Evolutionary conservation across 2,113 vertebrate genomes (phyloP).

Genomic region (Crocuta crocuta): DNA sequence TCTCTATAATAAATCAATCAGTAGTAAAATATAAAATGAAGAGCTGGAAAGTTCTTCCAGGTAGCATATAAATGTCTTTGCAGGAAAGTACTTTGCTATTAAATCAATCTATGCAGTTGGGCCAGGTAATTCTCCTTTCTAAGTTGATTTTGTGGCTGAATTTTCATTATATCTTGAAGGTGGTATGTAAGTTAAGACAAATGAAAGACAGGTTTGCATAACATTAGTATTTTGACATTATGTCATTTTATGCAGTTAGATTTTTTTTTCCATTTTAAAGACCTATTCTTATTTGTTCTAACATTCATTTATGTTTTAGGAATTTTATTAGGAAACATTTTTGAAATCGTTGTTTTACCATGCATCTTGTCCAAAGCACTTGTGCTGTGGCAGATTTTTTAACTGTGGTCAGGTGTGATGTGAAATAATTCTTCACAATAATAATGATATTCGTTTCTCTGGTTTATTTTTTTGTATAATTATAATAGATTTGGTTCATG

Average conservation of each 20-base stretch:
- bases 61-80: slow-evolving; percentile 45
- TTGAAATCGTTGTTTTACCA: background rate
- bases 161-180: slow-evolving; percentile 29
- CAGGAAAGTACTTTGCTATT: slow-evolving; percentile 40
- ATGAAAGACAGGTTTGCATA: slow-evolving; percentile 37
- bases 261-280: slow-evolving; percentile 4
- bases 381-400: slow-evolving; percentile 6
- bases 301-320: background rate
- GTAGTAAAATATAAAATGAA: slow-evolving; percentile 56
- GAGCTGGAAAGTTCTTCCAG: slow-evolving; percentile 33
- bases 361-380: background rate
- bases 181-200: slow-evolving; percentile 30
- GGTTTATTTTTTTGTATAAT: slow-evolving; percentile 7
- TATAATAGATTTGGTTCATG: background rate
- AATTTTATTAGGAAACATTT: slow-evolving; percentile 41
- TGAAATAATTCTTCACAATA: background rate
- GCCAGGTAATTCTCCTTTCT: slow-evolving; percentile 48
- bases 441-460: background rate
- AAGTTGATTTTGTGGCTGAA: slow-evolving; percentile 56
- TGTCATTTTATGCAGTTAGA: background rate
- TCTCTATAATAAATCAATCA: slow-evolving; percentile 26
- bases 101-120: slow-evolving; percentile 55
- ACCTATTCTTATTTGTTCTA: slow-evolving; percentile 1
- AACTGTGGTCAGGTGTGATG: background rate
- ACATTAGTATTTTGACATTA: background rate